Conservation (phyloP, 2,888 invertebrate genomes). For the Stramonita haemastoma region DNA sequence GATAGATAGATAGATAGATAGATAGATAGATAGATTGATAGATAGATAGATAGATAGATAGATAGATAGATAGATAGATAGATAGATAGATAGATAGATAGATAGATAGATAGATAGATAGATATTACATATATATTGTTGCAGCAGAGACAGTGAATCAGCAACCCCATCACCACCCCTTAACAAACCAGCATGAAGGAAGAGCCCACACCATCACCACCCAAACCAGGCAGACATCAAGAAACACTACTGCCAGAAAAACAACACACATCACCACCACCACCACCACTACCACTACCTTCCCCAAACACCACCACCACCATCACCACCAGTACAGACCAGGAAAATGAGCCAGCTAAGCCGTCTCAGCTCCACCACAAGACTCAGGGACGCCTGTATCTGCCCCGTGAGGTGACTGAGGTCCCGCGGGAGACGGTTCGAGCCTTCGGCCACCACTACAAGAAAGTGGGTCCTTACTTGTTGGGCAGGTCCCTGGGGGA, state of each 20-base stretch:
- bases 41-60: too few relatives aligned
- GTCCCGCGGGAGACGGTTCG: constrained; percentile 66
- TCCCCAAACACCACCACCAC: neutral
- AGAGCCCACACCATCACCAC: neutral
- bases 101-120: too few relatives aligned
- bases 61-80: too few relatives aligned
- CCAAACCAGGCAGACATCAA: neutral
- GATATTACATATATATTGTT: too few relatives aligned
- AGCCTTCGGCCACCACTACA: constrained; percentile 72
- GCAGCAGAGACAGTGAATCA: too few relatives aligned
- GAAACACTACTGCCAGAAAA: neutral
- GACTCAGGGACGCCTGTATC: neutral
- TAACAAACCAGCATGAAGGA: too few relatives aligned
- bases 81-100: too few relatives aligned
- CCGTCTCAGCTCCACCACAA: too few relatives aligned
- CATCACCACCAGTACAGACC: neutral
- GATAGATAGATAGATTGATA: too few relatives aligned
- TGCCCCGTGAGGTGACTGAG: constrained; percentile 60
- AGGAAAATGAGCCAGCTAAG: neutral
- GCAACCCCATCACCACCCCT: too few relatives aligned
- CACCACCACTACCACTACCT: neutral
- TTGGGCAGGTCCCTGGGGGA: constrained; percentile 75
- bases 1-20: too few relatives aligned
- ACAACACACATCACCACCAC: neutral
- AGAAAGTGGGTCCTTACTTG: constrained; percentile 75